These are phyloP conservation scores for Thymelicus sylvestris DNA, from an alignment of 2,888 invertebrate genomes.

Conservation along the genomic window DNA sequence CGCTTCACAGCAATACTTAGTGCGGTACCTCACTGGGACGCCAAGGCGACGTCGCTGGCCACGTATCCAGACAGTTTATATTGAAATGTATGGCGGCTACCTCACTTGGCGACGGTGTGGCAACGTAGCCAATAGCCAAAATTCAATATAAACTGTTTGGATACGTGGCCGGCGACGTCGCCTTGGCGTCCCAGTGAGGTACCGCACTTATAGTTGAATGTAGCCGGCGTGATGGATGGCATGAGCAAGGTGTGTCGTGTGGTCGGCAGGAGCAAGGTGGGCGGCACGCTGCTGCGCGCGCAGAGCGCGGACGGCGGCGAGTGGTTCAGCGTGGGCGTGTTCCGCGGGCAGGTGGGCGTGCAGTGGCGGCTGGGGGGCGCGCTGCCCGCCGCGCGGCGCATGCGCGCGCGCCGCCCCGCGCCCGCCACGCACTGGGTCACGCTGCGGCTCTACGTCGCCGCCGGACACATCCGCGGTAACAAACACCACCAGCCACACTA, in stretches of 20 bases:
- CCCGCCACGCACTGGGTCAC: slow-evolving; percentile 54
- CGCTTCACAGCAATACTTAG: no score
- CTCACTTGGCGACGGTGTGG: no score
- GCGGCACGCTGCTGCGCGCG: slow-evolving; percentile 91
- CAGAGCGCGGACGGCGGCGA: slow-evolving; percentile 73
- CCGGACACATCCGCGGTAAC: slow-evolving; percentile 49
- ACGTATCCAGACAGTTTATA: no score
- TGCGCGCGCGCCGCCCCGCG: slow-evolving; percentile 60
- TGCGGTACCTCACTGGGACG: no score
- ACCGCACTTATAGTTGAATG: no score
- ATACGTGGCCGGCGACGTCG: no score
- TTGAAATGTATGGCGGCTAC: no score
- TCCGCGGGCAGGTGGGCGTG: slow-evolving; percentile 88
- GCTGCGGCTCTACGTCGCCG: slow-evolving; percentile 47
- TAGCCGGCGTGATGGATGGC: neutral
- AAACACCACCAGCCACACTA: no score
- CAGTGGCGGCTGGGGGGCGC: slow-evolving; percentile 85
- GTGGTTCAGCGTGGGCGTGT: slow-evolving; percentile 88
- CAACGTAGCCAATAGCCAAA: no score
- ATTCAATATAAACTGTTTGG: no score
- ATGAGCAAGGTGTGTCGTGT: slow-evolving; percentile 86
- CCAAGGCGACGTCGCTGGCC: no score
- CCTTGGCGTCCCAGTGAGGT: no score
- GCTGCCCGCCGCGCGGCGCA: slow-evolving; percentile 51
- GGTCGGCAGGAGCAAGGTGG: slow-evolving; percentile 86